Evolutionary conservation across 2,797 vertebrate genomes (phyloP), one percentile per base, ranked within the genome.

Genomic region (Gorsachius magnificus): DNA sequence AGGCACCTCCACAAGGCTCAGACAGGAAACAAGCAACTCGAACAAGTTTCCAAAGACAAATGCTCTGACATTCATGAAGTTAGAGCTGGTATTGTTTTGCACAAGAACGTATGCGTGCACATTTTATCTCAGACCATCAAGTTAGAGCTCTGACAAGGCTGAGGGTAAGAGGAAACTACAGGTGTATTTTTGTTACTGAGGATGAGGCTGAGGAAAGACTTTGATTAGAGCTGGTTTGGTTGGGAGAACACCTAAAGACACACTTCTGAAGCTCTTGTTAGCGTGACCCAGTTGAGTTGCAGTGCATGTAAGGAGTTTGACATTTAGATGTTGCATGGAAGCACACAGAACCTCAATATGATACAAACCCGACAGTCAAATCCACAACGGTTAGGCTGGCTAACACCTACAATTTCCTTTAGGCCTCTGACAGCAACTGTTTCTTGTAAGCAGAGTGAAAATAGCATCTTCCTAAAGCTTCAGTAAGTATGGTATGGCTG

Each of bases 71-170:
- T 46, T 45, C 11, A 79, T 83, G 83, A 95, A 81, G 41, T 26
- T 80, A 91, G 75, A 93, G 54, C 57, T 1, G 8, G 48, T 45
- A 78, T 66, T 81, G 81, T 93, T 95, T 95, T 83, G 60, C 69
- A 63, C 71, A 13, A 33, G 45, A 91, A 83, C 2, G 1, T 71
- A 25, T 38, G 41, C 5, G 1, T 43, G 75, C 0, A 2, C 11
- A 54, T 95, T 89, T 96, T 94, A 83, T 95, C 88, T 84, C 69
- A 90, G 56, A 45, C 43, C 35, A 83, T 89, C 71, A 80, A 83
- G 68, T 28, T 63, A 56, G 63, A 70, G 43, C 33, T 90, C 81
- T 95, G 88, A 68, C 78, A 90, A 81, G 50, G 43, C 64, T 10
- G 38, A 68, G 14, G 45, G 20, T 26, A 87, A 85, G 65, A 82